Conservation (phyloP, 2,113 vertebrate species). For the Pterocles burchelli region DNA sequence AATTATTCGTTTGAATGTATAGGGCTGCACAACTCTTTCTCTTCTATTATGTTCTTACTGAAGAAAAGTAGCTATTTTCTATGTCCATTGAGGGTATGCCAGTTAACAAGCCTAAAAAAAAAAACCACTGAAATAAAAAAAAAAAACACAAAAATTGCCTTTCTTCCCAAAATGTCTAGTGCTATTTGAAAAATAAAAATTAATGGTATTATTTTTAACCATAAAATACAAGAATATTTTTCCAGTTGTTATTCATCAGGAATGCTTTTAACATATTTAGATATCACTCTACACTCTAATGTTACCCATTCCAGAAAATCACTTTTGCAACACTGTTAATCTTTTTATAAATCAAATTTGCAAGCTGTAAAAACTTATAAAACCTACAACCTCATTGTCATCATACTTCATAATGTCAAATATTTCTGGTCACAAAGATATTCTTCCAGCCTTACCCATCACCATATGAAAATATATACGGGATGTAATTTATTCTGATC, state of each 20-base stretch:
- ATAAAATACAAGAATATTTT: neutral
- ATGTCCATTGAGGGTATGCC: neutral
- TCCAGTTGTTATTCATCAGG: neutral
- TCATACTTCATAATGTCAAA: neutral
- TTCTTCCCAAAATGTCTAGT: neutral
- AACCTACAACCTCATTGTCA: neutral
- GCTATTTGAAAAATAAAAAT: neutral
- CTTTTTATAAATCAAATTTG: slow-evolving; percentile 5
- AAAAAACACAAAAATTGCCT: neutral
- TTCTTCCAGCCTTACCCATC: neutral
- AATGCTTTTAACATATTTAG: neutral
- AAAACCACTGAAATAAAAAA: neutral
- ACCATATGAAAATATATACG: neutral
- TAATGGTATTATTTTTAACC: neutral
- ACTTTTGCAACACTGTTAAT: neutral
- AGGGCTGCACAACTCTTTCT: neutral
- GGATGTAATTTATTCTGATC: neutral
- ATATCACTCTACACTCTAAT: neutral
- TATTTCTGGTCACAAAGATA: neutral
- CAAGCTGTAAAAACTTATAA: neutral
- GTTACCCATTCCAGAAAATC: neutral
- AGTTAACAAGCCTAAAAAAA: neutral
- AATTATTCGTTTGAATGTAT: neutral
- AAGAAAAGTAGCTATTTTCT: neutral
- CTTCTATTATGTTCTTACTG: neutral